A percentile compares a stretch with the other conserved stretches of the same genome.
These are phyloP conservation scores for Podarcis lilfordi DNA, from an alignment of 2,797 vertebrate genomes.

Conservation along the genomic window DNA sequence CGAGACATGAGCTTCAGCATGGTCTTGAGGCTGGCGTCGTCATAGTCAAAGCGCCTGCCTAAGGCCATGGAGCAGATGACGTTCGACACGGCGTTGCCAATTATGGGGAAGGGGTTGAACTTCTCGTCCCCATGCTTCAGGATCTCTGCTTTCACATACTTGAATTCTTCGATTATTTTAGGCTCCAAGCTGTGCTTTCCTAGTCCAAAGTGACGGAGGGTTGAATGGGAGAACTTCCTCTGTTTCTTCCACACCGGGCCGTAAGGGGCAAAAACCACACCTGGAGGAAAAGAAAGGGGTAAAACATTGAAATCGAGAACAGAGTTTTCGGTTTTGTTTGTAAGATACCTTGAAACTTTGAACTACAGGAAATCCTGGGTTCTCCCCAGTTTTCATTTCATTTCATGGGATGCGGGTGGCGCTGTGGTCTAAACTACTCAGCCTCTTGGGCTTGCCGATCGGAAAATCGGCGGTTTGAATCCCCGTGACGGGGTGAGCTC, in stretches of 20 bases:
- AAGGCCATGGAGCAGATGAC: constrained; percentile 93
- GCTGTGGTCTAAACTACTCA: too few species aligned
- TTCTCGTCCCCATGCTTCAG: constrained; percentile 74
- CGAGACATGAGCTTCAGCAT: constrained; percentile 88
- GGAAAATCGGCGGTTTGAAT: too few species aligned
- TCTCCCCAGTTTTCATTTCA: neutral
- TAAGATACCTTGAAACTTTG: neutral
- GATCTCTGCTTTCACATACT: constrained; percentile 86
- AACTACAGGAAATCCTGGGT: neutral
- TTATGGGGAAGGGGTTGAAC: constrained; percentile 81
- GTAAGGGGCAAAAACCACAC: constrained; percentile 93
- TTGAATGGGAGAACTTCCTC: constrained; percentile 91
- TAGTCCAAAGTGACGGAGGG: constrained; percentile 90
- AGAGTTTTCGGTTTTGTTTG: neutral
- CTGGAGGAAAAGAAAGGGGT: constrained; percentile 70
- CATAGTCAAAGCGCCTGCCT: constrained; percentile 88
- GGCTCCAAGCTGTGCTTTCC: constrained; percentile 92
- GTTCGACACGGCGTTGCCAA: constrained; percentile 90
- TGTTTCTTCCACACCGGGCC: constrained; percentile 91
- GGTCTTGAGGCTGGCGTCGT: constrained; percentile 84
- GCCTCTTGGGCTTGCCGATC: too few species aligned
- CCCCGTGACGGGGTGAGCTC: too few species aligned
- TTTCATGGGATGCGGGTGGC: too few species aligned
- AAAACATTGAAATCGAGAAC: constrained; percentile 34
- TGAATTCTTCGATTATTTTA: constrained; percentile 87